Evolutionary conservation across 2,113 vertebrate genomes (phyloP).

Genomic region (Rissa tridactyla): DNA sequence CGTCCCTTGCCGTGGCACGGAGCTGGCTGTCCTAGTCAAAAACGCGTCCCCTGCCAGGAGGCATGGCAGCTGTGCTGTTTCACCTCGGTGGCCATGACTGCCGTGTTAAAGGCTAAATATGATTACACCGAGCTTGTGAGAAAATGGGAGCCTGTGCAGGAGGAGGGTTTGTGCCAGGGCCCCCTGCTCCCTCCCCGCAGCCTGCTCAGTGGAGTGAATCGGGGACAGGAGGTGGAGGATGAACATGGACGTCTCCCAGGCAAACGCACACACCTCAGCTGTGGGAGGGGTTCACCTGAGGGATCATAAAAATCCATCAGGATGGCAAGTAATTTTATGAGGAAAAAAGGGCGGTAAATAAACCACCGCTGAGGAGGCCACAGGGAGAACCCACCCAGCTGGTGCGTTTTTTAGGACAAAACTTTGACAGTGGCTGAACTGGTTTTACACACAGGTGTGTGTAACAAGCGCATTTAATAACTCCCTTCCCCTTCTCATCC

Average conservation of each 20-base stretch:
- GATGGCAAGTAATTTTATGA: background rate
- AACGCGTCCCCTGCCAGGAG: background rate
- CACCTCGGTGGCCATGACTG: background rate
- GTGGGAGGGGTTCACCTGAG: background rate
- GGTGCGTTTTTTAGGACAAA: background rate
- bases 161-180: background rate
- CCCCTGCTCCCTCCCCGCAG: background rate
- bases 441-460: background rate
- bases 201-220: fast-evolving
- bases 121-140: background rate
- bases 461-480: background rate
- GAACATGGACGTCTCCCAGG: background rate
- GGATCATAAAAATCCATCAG: background rate
- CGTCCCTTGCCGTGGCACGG: fast-evolving
- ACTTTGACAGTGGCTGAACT: background rate
- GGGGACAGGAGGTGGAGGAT: background rate
- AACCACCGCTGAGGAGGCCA: background rate
- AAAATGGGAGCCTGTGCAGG: background rate
- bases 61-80: background rate
- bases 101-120: background rate
- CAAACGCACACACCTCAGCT: background rate
- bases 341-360: background rate
- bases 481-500: background rate
- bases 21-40: background rate
- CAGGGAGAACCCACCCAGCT: background rate